phyloP scores from a whole-genome alignment of 2,888 invertebrate species.

The Cephus pygmeus region DNA sequence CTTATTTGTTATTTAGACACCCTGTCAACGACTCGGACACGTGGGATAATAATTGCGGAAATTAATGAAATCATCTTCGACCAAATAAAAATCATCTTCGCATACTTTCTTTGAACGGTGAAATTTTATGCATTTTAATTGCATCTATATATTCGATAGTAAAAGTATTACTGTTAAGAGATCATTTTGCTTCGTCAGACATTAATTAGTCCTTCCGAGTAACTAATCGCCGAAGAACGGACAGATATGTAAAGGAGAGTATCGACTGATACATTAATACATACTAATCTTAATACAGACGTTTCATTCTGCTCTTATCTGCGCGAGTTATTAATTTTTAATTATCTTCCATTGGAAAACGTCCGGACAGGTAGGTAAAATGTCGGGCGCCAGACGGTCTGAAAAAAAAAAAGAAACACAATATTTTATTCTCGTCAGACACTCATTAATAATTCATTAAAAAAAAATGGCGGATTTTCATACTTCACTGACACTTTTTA shows the following conservation, averaged over 20 bases:
- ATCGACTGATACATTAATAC: constrained; percentile 15
- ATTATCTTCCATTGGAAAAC: constrained; percentile 12
- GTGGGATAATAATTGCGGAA: too few relatives aligned
- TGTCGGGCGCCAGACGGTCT: constrained; percentile 4
- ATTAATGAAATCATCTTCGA: too few relatives aligned
- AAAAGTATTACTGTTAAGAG: background rate
- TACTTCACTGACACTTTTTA: background rate
- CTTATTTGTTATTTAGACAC: background rate
- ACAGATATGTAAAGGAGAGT: constrained; percentile 9
- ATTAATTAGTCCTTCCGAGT: constrained; percentile 17
- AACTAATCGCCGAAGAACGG: constrained; percentile 6
- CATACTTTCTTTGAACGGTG: background rate
- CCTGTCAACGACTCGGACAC: too few relatives aligned
- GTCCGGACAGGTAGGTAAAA: constrained; percentile 3
- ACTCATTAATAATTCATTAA: background rate
- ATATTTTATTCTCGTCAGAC: background rate
- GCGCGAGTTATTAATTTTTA: constrained; percentile 23
- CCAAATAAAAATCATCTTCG: too few relatives aligned
- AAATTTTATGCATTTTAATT: background rate
- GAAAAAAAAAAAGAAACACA: background rate
- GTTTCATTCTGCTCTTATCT: constrained; percentile 9
- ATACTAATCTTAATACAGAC: constrained; percentile 18
- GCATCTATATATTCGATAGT: background rate
- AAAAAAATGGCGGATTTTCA: background rate
- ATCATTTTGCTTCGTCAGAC: background rate